These are phyloP conservation scores for Disparrhopalites patrizii DNA, from an alignment of 2,888 invertebrate genomes.

Conservation along the genomic window DNA sequence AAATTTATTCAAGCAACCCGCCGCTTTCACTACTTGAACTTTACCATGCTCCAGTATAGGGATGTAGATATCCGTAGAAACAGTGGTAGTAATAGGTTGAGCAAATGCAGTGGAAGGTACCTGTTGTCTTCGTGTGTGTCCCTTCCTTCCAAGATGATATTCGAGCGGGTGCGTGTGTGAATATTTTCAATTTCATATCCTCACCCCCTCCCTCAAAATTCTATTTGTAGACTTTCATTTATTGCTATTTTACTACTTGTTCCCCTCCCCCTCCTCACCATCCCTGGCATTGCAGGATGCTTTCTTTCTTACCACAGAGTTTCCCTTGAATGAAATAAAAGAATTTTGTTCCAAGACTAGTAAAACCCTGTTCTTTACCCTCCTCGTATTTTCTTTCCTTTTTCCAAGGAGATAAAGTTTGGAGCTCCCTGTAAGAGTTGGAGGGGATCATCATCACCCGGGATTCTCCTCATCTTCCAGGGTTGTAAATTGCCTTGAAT, in stretches of 20 bases:
- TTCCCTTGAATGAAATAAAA: conserved; percentile 7
- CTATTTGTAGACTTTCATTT: conserved; percentile 18
- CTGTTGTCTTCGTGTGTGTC: conserved; percentile 10
- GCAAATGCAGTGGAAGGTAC: too few relatives aligned
- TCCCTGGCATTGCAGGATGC: background rate
- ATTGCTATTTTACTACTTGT: conserved; percentile 25
- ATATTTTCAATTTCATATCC: conserved; percentile 25
- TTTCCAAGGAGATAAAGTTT: too few relatives aligned
- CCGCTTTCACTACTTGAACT: conserved; percentile 24
- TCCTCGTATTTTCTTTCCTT: too few relatives aligned
- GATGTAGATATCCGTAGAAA: too few relatives aligned
- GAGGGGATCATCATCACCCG: too few relatives aligned
- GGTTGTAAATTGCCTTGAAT: too few relatives aligned
- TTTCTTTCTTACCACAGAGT: too few relatives aligned
- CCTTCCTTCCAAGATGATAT: background rate
- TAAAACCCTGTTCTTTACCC: too few relatives aligned
- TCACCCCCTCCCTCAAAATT: background rate
- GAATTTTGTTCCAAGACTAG: too few relatives aligned
- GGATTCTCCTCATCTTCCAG: too few relatives aligned
- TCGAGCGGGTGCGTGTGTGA: conserved; percentile 5
- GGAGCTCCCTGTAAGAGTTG: too few relatives aligned
- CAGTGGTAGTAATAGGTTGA: too few relatives aligned
- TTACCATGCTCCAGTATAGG: background rate
- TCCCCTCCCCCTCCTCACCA: background rate
- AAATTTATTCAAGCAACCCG: conserved; percentile 27